A percentile compares a stretch with the other conserved stretches of the same genome.
Conservation (phyloP, 2,113 vertebrate species). For the Rafetus swinhoei region DNA sequence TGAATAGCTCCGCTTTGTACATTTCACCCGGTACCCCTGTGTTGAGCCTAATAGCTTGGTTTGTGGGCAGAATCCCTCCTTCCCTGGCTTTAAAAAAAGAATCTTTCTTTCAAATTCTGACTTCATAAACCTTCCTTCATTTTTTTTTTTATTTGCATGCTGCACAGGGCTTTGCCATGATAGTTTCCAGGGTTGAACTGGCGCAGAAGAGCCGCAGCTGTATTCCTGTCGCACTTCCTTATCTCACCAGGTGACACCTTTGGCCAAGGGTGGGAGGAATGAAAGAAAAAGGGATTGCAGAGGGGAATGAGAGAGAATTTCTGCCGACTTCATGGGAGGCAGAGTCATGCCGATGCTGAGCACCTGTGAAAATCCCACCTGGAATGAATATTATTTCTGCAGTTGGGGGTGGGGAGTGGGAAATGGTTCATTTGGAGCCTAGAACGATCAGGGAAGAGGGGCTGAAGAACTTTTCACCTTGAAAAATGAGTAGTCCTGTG, state of each 20-base stretch:
- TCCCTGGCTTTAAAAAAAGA: too few relatives aligned
- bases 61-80: not conserved
- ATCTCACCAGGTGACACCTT: not conserved
- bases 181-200: not conserved
- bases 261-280: not conserved
- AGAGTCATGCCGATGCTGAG: not conserved
- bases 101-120: not conserved
- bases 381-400: not conserved
- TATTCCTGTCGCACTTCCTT: not conserved
- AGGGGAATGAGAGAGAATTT: not conserved
- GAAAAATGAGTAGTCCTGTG: too few relatives aligned
- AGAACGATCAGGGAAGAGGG: not conserved
- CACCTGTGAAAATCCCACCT: not conserved
- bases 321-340: not conserved
- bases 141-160: not conserved
- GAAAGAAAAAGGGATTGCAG: not conserved
- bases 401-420: not conserved
- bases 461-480: not conserved
- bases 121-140: not conserved
- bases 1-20: not conserved
- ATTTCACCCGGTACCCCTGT: not conserved
- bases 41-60: not conserved
- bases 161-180: too few relatives aligned
- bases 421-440: not conserved
- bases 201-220: not conserved